Evolutionary conservation across 2,888 invertebrate genomes (phyloP), one percentile per base, ranked within the genome.

Genomic region (Alsophila aescularia): DNA sequence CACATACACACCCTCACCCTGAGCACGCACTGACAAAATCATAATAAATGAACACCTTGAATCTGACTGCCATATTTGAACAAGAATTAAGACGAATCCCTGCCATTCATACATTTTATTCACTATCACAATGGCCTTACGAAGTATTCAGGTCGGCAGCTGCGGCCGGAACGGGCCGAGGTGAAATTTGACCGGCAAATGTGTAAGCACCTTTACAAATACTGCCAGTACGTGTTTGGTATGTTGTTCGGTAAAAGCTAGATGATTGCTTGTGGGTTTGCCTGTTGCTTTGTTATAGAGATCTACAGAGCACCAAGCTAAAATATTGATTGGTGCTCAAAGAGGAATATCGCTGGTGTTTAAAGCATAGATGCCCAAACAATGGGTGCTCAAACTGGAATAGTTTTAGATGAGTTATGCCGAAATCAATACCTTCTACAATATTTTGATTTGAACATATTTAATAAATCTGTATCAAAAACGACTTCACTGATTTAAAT

Each of bases 181-280:
- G 76, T 75, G 77, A 79, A 77, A 77, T 70, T 70, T 63, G 68
- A 62, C 53, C 64, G 66, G 54, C 64, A 62, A 60, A 58, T 62
- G 41, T 58, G 49, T 55, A 44, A 52, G 42, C 55, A 64, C 49
- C 63, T 64, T 64, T 62, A 48, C 50, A 55, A 60, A 51, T 47
- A 54, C 32, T 37, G 49, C 15, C 32, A 43, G 29, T 29, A 29
- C n/a, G n/a, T 4, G 10, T 10, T n/a, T 1, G n/a, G 29, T n/a
- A 29, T 27, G 27, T 27, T 7, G 27, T n/a, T n/a, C 9, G 9
- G 8, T 2, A 8, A 6, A 27, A 27, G 27, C 8, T 27, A 27
- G 27, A 3, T 27, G 27, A 27, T 27, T 27, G 27, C 27, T 2
- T 8, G 29, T 29, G 29, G 10, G 10, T 29, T 29, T 29, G 29